Conservation (phyloP, 2,888 invertebrate species). For the Escarpia spicata region DNA sequence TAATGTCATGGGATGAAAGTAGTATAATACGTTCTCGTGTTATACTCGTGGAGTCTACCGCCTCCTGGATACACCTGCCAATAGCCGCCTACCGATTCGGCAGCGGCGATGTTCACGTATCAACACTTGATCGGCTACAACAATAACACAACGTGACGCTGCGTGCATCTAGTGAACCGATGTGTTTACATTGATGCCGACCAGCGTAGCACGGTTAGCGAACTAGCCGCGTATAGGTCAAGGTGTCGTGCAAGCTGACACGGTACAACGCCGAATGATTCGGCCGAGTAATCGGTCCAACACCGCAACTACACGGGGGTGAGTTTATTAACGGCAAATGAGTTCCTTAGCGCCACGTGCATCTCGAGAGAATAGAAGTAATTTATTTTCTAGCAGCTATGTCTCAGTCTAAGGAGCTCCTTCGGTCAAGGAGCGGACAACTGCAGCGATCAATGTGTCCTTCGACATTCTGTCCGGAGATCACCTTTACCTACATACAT, state of each 20-base stretch:
- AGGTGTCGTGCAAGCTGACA: neutral
- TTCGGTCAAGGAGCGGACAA: neutral
- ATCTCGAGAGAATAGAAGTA: neutral
- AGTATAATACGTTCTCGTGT: too few species aligned
- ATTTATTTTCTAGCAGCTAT: neutral
- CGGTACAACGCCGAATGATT: neutral
- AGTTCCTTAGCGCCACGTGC: neutral
- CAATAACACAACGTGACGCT: neutral
- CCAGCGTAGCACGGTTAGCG: neutral
- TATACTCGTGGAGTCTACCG: too few species aligned
- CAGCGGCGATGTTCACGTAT: neutral
- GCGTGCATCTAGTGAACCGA: neutral
- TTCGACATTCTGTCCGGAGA: neutral
- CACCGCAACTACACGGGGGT: neutral
- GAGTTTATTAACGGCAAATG: neutral
- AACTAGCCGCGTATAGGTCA: neutral
- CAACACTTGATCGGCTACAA: neutral
- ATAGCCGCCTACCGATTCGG: neutral
- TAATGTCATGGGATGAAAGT: too few species aligned
- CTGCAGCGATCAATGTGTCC: neutral
- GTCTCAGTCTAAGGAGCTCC: neutral
- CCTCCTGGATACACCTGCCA: too few species aligned
- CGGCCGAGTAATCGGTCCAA: neutral
- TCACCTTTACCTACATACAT: neutral
- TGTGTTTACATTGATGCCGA: neutral